Evolutionary conservation across 2,888 invertebrate species (phyloP).

Genomic region (Listrodromus nycthemerus): DNA sequence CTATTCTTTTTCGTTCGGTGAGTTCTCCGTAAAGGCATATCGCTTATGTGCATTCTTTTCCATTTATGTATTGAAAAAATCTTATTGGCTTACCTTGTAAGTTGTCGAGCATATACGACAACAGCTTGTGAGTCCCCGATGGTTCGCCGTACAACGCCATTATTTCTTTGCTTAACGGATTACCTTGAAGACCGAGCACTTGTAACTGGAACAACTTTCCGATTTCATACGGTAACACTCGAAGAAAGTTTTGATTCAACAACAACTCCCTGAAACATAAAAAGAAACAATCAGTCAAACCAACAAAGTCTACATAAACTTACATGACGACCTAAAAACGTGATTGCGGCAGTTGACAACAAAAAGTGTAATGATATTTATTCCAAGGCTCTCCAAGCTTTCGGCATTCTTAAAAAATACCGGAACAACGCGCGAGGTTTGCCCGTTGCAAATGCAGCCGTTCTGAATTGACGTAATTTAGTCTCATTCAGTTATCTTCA

Average conservation of each 20-base stretch:
- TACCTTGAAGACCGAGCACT: constrained; percentile 96
- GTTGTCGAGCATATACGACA: constrained; percentile 98
- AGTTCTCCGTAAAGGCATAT: background rate
- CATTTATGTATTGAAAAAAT: no score
- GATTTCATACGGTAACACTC: constrained; percentile 97
- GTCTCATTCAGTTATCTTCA: no score
- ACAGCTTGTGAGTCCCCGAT: constrained; percentile 97
- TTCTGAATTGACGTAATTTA: no score
- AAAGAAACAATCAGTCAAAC: constrained; percentile 8
- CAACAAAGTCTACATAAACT: background rate
- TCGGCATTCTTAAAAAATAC: no score
- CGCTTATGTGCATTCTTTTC: background rate
- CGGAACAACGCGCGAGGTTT: no score
- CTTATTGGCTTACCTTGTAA: constrained; percentile 92
- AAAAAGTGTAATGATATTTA: background rate
- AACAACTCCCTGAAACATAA: constrained; percentile 92
- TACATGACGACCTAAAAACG: no score
- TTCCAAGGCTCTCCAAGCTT: background rate
- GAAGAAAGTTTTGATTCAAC: constrained; percentile 96
- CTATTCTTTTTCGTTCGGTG: background rate
- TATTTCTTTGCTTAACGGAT: constrained; percentile 97
- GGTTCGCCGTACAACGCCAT: constrained; percentile 96
- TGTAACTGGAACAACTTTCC: constrained; percentile 99
- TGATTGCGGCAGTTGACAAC: no score
- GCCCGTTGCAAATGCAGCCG: no score